These are phyloP conservation scores for Eupithecia subfuscata DNA, from an alignment of 2,888 invertebrate species.

Conservation along the genomic window DNA sequence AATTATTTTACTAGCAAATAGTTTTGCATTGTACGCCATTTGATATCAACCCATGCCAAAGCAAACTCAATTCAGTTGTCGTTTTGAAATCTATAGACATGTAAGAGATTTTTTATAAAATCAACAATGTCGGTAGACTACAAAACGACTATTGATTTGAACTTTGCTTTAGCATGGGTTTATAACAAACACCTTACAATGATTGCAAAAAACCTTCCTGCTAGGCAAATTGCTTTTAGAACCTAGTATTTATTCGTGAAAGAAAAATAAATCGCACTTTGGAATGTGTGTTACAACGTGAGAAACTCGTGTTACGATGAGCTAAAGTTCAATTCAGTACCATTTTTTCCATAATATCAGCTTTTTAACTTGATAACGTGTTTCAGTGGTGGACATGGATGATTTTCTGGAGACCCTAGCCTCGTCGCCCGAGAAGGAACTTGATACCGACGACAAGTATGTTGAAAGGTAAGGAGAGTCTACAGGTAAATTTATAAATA, in stretches of 20 bases:
- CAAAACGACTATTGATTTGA: not conserved
- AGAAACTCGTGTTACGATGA: not conserved
- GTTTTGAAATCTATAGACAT: not conserved
- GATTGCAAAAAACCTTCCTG: not conserved
- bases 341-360: not conserved
- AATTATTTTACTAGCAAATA: not conserved
- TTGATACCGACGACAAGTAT: constrained; percentile 65
- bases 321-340: not conserved
- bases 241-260: not conserved
- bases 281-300: not conserved
- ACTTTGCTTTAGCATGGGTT: too few species aligned
- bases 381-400: constrained; percentile 74
- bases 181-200: not conserved
- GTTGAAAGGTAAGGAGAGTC: constrained; percentile 66
- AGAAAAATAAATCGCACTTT: not conserved
- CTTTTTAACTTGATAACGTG: not conserved
- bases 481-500: not conserved
- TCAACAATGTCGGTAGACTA: not conserved
- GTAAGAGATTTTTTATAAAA: not conserved
- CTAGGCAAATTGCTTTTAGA: not conserved
- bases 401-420: constrained; percentile 80
- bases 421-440: constrained; percentile 69
- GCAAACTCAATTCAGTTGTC: not conserved
- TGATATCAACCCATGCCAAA: not conserved
- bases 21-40: not conserved